These are phyloP conservation scores for Caenorhabditis zanzibari DNA, from an alignment of 2,888 invertebrate genomes.

Conservation along the genomic window DNA sequence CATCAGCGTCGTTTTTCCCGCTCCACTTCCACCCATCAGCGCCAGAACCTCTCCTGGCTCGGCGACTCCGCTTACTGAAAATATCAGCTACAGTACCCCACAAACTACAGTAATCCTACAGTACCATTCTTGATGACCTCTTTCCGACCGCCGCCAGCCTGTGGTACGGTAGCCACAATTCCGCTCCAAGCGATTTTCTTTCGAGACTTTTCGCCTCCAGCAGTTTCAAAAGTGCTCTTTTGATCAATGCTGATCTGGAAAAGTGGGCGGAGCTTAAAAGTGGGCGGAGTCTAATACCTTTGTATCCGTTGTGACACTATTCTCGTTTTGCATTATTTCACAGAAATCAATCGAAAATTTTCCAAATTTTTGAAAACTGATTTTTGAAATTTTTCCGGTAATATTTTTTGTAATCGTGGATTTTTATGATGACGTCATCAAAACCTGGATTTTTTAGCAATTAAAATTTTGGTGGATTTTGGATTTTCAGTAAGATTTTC, in stretches of 20 bases:
- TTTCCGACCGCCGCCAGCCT: constrained; percentile 55
- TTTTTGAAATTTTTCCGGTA: background rate
- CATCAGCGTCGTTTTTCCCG: constrained; percentile 94
- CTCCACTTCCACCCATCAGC: constrained; percentile 87
- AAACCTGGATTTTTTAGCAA: background rate
- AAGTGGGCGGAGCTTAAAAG: background rate
- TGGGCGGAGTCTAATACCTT: background rate
- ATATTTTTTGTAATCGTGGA: background rate
- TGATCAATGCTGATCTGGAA: constrained; percentile 24
- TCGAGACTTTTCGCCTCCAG: constrained; percentile 41
- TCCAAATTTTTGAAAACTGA: constrained; percentile 1
- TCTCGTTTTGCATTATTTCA: constrained; percentile 17
- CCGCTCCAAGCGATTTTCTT: constrained; percentile 65
- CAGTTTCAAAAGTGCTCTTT: background rate
- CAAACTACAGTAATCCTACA: constrained; percentile 3
- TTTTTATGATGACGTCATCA: background rate
- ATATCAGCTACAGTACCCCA: background rate
- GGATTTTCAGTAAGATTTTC: background rate
- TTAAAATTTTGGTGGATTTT: background rate
- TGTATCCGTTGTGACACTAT: background rate
- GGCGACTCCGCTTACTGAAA: constrained; percentile 75
- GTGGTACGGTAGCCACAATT: constrained; percentile 71
- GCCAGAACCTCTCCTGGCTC: constrained; percentile 76
- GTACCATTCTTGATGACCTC: constrained; percentile 64
- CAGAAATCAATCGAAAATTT: constrained; percentile 17